Evolutionary conservation across 1,140 invertebrate species (phyloP).

Genomic region (Cherax quadricarinatus): DNA sequence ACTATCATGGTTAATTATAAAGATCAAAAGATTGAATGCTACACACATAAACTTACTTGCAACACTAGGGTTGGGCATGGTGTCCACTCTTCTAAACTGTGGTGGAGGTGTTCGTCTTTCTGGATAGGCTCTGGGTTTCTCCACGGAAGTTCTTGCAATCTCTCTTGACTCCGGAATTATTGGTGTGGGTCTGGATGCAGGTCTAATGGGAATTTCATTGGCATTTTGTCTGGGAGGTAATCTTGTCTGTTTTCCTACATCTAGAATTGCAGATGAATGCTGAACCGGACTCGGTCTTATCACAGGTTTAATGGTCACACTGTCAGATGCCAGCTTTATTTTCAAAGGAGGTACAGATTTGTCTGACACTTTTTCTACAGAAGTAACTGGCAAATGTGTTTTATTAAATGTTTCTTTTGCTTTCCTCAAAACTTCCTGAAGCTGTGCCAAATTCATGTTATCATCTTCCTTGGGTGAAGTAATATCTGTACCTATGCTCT

Average conservation of each 20-base stretch:
- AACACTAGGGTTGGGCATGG: neutral
- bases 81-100: slow-evolving; percentile 32
- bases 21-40: neutral
- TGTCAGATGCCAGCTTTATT: slow-evolving; percentile 59
- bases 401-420: slow-evolving; percentile 23
- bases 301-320: slow-evolving; percentile 57
- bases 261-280: neutral
- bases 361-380: neutral
- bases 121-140: slow-evolving; percentile 5
- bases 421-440: slow-evolving; percentile 30
- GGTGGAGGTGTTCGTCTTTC: slow-evolving; percentile 19
- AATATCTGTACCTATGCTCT: neutral
- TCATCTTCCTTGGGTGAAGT: slow-evolving; percentile 19
- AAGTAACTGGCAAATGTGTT: neutral
- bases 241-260: neutral
- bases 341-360: slow-evolving; percentile 60
- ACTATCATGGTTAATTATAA: neutral
- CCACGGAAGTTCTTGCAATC: neutral
- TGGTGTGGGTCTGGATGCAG: neutral
- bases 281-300: slow-evolving; percentile 16
- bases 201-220: neutral
- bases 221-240: neutral
- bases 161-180: neutral
- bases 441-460: slow-evolving; percentile 41
- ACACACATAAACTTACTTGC: slow-evolving; percentile 15